These are phyloP conservation scores for Yasuhikotakia modesta DNA, from an alignment of 2,797 vertebrate genomes.

Conservation along the genomic window DNA sequence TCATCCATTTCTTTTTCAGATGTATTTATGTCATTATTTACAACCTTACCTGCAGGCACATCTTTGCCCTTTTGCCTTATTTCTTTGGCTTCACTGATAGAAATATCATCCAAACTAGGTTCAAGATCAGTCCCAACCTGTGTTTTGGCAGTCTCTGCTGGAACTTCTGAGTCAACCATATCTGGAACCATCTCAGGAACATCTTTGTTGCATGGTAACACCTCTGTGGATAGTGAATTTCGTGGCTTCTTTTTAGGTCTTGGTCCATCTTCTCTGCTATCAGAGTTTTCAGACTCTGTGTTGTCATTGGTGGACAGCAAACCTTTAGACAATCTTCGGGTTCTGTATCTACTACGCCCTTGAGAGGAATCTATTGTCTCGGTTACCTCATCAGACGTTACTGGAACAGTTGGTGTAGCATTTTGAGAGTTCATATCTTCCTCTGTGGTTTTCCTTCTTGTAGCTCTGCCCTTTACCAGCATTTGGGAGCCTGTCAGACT, in stretches of 20 bases:
- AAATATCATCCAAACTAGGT: slow-evolving; percentile 16
- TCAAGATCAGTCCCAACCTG: slow-evolving; percentile 44
- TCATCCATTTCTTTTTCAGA: slow-evolving; percentile 23
- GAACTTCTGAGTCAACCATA: not conserved
- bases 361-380: slow-evolving; percentile 66
- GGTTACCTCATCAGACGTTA: slow-evolving; percentile 60
- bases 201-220: slow-evolving; percentile 56
- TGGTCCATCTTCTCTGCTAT: slow-evolving; percentile 70
- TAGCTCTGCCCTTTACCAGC: slow-evolving; percentile 52
- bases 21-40: not conserved
- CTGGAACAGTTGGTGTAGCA: slow-evolving; percentile 34
- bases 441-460: slow-evolving; percentile 56
- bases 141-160: not conserved
- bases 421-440: slow-evolving; percentile 45
- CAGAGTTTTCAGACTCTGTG: slow-evolving; percentile 77
- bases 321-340: slow-evolving; percentile 77
- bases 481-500: slow-evolving; percentile 56
- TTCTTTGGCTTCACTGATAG: slow-evolving; percentile 20
- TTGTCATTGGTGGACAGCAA: slow-evolving; percentile 74
- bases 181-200: not conserved
- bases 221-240: slow-evolving; percentile 55
- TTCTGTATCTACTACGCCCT: slow-evolving; percentile 76
- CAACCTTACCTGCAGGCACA: not conserved
- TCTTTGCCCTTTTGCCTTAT: not conserved
- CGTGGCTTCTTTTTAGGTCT: slow-evolving; percentile 69